Evolutionary conservation across 2,113 vertebrate species (phyloP), one percentile per base, ranked within the genome.

Genomic region (Equus przewalskii): DNA sequence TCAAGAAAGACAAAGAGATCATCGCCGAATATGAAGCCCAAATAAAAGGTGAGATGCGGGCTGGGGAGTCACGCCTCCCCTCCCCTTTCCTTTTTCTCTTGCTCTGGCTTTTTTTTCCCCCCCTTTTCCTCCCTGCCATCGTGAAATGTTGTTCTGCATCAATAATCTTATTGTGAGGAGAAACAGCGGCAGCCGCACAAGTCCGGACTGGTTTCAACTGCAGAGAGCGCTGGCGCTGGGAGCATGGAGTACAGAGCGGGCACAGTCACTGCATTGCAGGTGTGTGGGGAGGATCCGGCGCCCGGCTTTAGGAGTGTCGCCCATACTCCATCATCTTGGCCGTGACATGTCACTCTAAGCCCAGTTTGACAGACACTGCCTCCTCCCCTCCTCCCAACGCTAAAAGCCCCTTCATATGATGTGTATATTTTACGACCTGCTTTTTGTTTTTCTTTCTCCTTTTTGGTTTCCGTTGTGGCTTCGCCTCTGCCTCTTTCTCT

Each of bases 1-100:
- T 99, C 98, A 99, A 99, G 99, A 99, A 99, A 99, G 99, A 99
- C 99, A 99, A 99, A 99, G 99, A 99, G 98, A 99, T 99, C 98
- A 99, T 99, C 88, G 99, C 99, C 1, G 99, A 99, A 97, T 99
- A 99, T 99, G 99, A 99, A 98, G 99, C 99, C 95, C 99, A 99
- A 98, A 99, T 99, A 92, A 99, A 99, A 99, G 99, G 99, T 99
- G 97, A 98, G 99, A 84, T 51, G 67, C 0, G 11, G 94, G 83
- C 65, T 19, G 83, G 76, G 90, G 92, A 91, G 79, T 95, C 70
- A 70, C 70, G 62, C 72, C 89, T 93, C 69, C 62, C 41, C 46
- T 62, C 44, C 86, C 46, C 56, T 58, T 81, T 70, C 33, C 81
- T 85, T 58, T 88, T 69, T 80, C 49, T 76, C 58, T 60, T 46